A percentile compares a stretch with the other conserved stretches of the same genome.
Conservation (phyloP, 2,888 invertebrate species). For the Netelia virgata region DNA sequence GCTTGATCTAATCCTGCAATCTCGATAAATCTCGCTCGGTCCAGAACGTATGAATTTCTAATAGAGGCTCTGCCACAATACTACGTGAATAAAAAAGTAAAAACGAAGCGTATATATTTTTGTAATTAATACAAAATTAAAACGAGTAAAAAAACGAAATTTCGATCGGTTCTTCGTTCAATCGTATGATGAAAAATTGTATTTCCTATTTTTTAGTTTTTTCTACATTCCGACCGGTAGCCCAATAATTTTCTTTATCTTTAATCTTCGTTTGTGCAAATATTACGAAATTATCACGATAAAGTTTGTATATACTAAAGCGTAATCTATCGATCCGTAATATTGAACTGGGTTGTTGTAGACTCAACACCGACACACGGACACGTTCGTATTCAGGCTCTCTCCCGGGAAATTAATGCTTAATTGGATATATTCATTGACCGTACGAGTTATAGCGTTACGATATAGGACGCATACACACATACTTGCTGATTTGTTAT, state of each 20-base stretch:
- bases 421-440: constrained; percentile 69
- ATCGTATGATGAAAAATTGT: not conserved
- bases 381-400: constrained; percentile 27
- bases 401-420: constrained; percentile 69
- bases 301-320: constrained; percentile 41
- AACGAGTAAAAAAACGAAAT: not conserved
- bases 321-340: constrained; percentile 48
- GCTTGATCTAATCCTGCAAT: constrained; percentile 72
- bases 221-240: not conserved
- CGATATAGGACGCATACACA: constrained; percentile 44
- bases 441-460: constrained; percentile 61
- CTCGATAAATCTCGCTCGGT: constrained; percentile 61
- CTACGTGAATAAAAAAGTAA: not conserved
- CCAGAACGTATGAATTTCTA: constrained; percentile 52
- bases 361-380: constrained; percentile 1
- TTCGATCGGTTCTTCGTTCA: not conserved
- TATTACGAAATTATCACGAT: constrained; percentile 57
- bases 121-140: constrained; percentile 25
- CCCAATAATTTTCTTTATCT: constrained; percentile 35
- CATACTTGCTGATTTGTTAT: constrained; percentile 33
- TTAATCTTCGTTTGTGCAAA: constrained; percentile 44
- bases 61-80: constrained; percentile 20
- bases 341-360: constrained; percentile 55
- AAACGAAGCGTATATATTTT: not conserved
- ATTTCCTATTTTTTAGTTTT: not conserved